These are phyloP conservation scores for Hylomyscus alleni DNA, from an alignment of 2,797 vertebrate genomes.

Conservation along the genomic window DNA sequence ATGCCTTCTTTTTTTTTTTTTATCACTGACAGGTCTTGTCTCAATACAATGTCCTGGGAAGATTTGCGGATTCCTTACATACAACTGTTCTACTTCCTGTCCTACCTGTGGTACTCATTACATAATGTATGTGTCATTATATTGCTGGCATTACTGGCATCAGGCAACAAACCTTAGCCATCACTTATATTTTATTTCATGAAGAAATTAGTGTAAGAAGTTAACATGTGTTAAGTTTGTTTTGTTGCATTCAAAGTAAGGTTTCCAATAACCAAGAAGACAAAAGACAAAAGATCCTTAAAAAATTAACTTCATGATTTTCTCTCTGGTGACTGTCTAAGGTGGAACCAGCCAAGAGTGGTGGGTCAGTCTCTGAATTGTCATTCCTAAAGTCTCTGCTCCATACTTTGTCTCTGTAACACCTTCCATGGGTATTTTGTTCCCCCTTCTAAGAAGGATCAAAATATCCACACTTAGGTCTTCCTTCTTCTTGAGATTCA, in stretches of 20 bases:
- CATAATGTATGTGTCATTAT: not conserved
- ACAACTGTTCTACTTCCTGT: not conserved
- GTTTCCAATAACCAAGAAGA: conserved; percentile 31
- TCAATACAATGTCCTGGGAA: conserved; percentile 20
- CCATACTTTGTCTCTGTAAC: too few species aligned
- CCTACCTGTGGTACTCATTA: not conserved
- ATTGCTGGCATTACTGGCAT: conserved; percentile 45
- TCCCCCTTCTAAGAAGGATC: too few species aligned
- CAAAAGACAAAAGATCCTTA: conserved; percentile 19
- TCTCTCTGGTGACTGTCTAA: too few species aligned
- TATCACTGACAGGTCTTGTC: not conserved
- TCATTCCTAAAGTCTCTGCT: too few species aligned
- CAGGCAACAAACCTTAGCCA: conserved; percentile 20
- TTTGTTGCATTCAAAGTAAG: conserved; percentile 41
- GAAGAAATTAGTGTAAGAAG: conserved; percentile 19
- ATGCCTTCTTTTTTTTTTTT: not conserved
- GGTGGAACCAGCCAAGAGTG: too few species aligned
- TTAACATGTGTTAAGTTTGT: not conserved
- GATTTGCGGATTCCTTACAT: conserved; percentile 50
- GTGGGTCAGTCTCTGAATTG: too few species aligned
- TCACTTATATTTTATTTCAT: not conserved
- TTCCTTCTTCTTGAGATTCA: too few species aligned
- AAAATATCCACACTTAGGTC: not conserved
- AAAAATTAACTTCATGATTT: not conserved
- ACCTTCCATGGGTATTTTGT: too few species aligned